Evolutionary conservation across 2,113 vertebrate genomes (phyloP).

Genomic region (Dasypus novemcinctus): DNA sequence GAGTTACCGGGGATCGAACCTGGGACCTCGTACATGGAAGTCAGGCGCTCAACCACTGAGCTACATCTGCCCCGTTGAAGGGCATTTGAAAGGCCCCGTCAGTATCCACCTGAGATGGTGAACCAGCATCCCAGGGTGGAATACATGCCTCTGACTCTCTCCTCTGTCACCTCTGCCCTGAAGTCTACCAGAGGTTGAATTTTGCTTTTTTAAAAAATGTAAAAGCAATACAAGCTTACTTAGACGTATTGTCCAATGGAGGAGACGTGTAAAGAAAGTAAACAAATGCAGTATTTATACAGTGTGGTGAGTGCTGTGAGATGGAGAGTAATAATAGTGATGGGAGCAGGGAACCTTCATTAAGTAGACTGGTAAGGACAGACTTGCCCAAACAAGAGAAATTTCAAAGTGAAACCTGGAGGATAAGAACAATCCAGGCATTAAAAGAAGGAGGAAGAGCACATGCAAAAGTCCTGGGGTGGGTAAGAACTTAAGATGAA

Average conservation of each 20-base stretch:
- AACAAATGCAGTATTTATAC: background rate
- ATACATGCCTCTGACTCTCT: background rate
- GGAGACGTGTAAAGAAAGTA: background rate
- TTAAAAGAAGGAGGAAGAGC: background rate
- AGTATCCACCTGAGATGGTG: background rate
- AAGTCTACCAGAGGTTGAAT: background rate
- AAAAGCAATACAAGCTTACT: background rate
- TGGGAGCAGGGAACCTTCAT: background rate
- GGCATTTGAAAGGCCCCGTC: background rate
- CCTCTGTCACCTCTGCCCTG: background rate
- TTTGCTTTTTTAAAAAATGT: background rate
- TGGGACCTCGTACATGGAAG: no score
- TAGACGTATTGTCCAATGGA: background rate
- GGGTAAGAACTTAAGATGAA: background rate
- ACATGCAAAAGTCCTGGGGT: background rate
- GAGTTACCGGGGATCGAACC: no score
- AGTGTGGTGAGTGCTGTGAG: background rate
- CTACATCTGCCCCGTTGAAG: background rate
- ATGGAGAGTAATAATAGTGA: background rate
- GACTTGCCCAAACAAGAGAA: background rate
- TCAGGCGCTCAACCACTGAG: no score
- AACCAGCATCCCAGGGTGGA: background rate
- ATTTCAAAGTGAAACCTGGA: background rate
- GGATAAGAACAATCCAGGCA: background rate
- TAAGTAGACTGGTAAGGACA: background rate